Percentiles rank a stretch among this genome's conserved stretches.
These are phyloP conservation scores for Allygus modestus DNA, from an alignment of 2,888 invertebrate species.

Conservation along the genomic window DNA sequence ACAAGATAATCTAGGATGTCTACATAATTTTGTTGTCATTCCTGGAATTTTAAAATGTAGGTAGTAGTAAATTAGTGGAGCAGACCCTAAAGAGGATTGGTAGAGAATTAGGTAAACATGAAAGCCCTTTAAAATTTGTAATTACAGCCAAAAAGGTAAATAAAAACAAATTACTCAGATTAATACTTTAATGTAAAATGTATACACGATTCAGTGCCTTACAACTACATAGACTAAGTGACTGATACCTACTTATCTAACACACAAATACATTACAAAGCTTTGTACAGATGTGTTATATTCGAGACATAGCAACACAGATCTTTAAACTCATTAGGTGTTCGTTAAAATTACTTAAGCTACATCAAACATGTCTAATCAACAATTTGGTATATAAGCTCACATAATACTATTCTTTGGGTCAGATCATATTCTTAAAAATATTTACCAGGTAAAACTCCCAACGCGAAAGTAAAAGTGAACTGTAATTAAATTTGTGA, in stretches of 20 bases:
- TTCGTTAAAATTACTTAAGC: neutral
- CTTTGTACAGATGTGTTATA: slow-evolving; percentile 3
- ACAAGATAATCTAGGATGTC: too few relatives aligned
- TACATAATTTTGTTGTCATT: too few relatives aligned
- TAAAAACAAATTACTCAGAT: neutral
- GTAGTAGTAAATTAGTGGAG: too few relatives aligned
- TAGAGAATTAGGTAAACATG: too few relatives aligned
- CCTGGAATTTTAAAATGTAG: too few relatives aligned
- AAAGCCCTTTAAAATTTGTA: too few relatives aligned
- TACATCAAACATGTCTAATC: neutral
- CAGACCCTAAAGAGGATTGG: too few relatives aligned
- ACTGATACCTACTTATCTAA: neutral
- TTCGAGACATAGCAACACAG: slow-evolving; percentile 9
- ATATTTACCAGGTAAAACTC: neutral
- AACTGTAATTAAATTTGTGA: too few relatives aligned
- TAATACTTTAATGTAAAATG: slow-evolving; percentile 43
- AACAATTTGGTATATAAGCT: slow-evolving; percentile 23
- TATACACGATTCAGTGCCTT: slow-evolving; percentile 32
- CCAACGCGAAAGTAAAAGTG: neutral
- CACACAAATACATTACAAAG: slow-evolving; percentile 23
- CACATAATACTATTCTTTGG: slow-evolving; percentile 43
- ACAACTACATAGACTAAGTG: slow-evolving; percentile 16
- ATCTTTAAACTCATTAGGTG: neutral
- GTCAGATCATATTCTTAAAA: neutral
- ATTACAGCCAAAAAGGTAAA: neutral